A percentile compares a stretch with the other conserved stretches of the same genome.
Evolutionary conservation across 2,888 invertebrate species (phyloP).

Genomic region (Limenitis camilla): DNA sequence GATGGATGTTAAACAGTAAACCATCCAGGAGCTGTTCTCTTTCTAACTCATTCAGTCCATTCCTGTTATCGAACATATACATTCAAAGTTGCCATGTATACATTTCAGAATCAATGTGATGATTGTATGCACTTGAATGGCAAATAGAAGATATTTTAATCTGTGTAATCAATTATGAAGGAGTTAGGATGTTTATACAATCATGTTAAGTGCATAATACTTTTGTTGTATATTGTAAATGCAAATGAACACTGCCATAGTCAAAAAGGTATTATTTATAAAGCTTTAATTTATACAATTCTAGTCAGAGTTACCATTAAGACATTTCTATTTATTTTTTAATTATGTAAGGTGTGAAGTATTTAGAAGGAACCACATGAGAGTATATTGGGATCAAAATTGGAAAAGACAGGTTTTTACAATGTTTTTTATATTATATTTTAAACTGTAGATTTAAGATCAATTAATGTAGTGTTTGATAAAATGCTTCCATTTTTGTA

Average conservation of each 20-base stretch:
- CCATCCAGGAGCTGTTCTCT: too few species aligned
- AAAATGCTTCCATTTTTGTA: conserved; percentile 11
- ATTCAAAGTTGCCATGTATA: too few species aligned
- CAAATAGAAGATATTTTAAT: too few species aligned
- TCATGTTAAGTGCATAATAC: too few species aligned
- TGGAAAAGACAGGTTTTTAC: conserved; percentile 10
- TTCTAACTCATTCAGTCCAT: too few species aligned
- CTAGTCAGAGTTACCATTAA: not conserved
- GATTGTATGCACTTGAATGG: too few species aligned
- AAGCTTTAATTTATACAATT: conserved; percentile 5
- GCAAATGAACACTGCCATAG: not conserved
- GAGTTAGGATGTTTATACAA: too few species aligned
- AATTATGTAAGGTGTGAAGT: not conserved
- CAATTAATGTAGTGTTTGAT: conserved; percentile 7
- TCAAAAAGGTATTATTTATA: conserved; percentile 3
- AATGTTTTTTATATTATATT: conserved; percentile 12
- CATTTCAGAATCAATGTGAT: too few species aligned
- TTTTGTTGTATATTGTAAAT: too few species aligned
- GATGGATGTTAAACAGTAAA: conserved; percentile 68
- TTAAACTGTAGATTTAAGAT: conserved; percentile 5
- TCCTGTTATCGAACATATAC: too few species aligned
- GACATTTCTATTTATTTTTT: conserved; percentile 1
- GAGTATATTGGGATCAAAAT: conserved; percentile 13
- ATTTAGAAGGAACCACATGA: not conserved
- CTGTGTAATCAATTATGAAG: too few species aligned